A percentile compares a stretch with the other conserved stretches of the same genome.
Evolutionary conservation across 2,888 invertebrate genomes (phyloP).

Genomic region (Chymomyza fuscimana): DNA sequence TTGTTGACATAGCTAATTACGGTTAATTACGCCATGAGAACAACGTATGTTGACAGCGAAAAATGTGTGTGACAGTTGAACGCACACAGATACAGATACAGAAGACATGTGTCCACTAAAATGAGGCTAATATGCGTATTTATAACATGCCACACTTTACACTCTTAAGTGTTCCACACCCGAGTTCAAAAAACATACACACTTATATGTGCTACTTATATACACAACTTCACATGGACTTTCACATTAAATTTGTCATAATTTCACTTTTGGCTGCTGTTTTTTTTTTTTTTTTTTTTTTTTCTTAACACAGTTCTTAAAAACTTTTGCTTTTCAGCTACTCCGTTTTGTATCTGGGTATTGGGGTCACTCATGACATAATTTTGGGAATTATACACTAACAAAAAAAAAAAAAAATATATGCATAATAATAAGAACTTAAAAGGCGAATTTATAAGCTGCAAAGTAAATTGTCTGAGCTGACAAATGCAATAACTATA

Average conservation of each 20-base stretch:
- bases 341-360: slow-evolving; percentile 2
- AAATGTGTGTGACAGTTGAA: slow-evolving; percentile 40
- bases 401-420: background rate
- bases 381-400: slow-evolving; percentile 44
- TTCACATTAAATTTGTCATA: slow-evolving; percentile 48
- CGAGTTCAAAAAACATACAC: background rate
- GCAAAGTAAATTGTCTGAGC: slow-evolving; percentile 6
- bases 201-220: too few species aligned
- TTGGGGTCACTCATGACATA: slow-evolving; percentile 60
- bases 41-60: slow-evolving; percentile 47
- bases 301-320: slow-evolving; percentile 49
- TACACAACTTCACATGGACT: slow-evolving; percentile 28
- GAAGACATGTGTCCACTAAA: slow-evolving; percentile 31
- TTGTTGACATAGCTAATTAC: slow-evolving; percentile 69
- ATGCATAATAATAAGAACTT: background rate
- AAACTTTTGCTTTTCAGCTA: slow-evolving; percentile 53
- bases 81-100: slow-evolving; percentile 12
- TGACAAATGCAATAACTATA: slow-evolving; percentile 16
- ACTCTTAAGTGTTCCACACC: slow-evolving; percentile 5
- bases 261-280: slow-evolving; percentile 24
- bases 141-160: slow-evolving; percentile 41
- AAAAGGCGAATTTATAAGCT: slow-evolving; percentile 8
- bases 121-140: slow-evolving; percentile 74
- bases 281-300: background rate
- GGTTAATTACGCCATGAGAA: slow-evolving; percentile 67